Evolutionary conservation across 2,113 vertebrate species (phyloP), one percentile per base, ranked within the genome.

Genomic region (Theristicus caerulescens): DNA sequence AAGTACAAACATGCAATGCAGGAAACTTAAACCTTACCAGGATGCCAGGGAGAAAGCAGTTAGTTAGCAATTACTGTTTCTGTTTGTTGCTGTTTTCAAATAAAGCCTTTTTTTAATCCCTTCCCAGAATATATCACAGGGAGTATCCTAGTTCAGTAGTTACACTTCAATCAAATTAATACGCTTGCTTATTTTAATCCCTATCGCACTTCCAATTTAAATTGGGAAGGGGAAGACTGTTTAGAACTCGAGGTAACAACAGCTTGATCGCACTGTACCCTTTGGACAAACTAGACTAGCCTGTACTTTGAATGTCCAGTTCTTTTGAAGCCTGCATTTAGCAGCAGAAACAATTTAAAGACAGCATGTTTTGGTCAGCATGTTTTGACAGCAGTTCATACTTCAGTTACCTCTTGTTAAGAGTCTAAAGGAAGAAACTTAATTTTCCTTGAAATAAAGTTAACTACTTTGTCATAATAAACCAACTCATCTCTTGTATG

Each of bases 251-350:
- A 76, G 31, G 32, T 21, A 40, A 27, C 49, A 49, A 8, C 26
- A 76, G 19, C 32, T 77, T 0, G 1, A 11, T 36, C 1, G 0
- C 34, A 7, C n/a, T 61, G 10, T 51, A 4, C 21, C 22, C 11
- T 46, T 17, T 46, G n/a, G 40, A 49, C 16, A 57, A 58, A 24
- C 4, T 59, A 17, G 31, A 5, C 34, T 69, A 22, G 15, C 11
- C 57, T 72, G 54, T 42, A 25, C 34, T 61, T 61, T 73, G 46
- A 72, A 58, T 21, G 29, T 51, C 65, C 26, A 42, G 57, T n/a
- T 64, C 51, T 78, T 86, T 66, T 40, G 65, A 94, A 87, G 44
- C 34, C 27, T 54, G 36, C 25, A 11, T 77, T 78, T 51, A 81
- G 77, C 81, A 93, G 67, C 9, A 40, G 61, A 77, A 90, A 11